Percentiles rank a stretch among this genome's conserved stretches.
Conservation (phyloP, 2,797 vertebrate genomes). For the Halcyon badia region DNA sequence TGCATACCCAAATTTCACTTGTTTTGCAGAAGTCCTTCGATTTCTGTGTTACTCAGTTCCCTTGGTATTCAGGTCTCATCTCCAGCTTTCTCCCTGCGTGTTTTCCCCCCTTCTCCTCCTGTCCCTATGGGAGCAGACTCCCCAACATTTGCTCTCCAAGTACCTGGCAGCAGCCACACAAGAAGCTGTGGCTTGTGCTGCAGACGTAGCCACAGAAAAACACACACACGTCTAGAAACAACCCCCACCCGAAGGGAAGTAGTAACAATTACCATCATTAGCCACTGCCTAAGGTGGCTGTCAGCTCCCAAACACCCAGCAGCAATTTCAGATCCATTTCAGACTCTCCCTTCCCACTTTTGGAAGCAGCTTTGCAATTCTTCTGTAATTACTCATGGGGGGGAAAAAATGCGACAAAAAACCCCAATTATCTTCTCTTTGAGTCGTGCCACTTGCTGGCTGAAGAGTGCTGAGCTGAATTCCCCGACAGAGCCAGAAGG, state of each 20-base stretch:
- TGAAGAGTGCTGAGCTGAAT: background rate
- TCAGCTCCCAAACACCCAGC: background rate
- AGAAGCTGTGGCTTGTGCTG: background rate
- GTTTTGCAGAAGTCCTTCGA: background rate
- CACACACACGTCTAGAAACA: background rate
- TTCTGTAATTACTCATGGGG: background rate
- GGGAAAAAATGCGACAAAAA: background rate
- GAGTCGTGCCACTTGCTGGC: background rate
- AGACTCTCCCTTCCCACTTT: background rate
- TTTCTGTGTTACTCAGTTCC: background rate
- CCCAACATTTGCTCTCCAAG: background rate
- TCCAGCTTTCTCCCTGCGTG: background rate
- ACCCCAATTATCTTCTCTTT: background rate
- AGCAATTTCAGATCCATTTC: constrained; percentile 11
- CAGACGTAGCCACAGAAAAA: background rate
- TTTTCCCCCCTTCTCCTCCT: background rate
- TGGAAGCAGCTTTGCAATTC: background rate
- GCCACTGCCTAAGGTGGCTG: background rate
- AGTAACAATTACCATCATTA: constrained; percentile 31
- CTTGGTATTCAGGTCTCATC: background rate
- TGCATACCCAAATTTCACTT: fast-evolving
- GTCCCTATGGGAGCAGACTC: background rate
- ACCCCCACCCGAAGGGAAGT: background rate
- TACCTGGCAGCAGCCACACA: background rate
- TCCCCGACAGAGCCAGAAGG: fast-evolving